Evolutionary conservation across 2,888 invertebrate genomes (phyloP).

Genomic region (Dendrolimus houi): DNA sequence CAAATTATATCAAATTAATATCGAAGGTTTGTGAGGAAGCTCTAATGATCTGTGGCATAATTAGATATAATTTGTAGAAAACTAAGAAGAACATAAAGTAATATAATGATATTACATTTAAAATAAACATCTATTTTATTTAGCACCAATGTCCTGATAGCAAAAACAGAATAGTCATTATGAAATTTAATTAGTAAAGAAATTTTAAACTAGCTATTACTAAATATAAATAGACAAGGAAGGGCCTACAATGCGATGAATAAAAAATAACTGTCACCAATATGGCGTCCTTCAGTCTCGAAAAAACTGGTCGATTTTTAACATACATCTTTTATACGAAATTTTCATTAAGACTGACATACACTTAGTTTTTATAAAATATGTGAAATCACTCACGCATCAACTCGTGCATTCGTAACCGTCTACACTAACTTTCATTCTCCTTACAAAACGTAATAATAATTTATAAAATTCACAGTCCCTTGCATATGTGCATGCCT

Average conservation of each 20-base stretch:
- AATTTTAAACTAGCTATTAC: too few species aligned
- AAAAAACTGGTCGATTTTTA: slow-evolving; percentile 57
- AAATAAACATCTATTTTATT: too few species aligned
- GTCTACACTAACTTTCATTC: slow-evolving; percentile 46
- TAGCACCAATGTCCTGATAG: too few species aligned
- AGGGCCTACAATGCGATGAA: slow-evolving; percentile 40
- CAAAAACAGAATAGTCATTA: too few species aligned
- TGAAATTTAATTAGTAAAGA: too few species aligned
- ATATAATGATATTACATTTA: too few species aligned
- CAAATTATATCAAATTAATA: too few species aligned
- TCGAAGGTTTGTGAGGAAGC: too few species aligned
- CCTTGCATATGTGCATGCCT: slow-evolving; percentile 75
- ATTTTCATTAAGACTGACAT: slow-evolving; percentile 54
- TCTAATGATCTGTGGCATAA: too few species aligned
- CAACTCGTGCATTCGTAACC: slow-evolving; percentile 35
- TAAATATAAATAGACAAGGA: too few species aligned
- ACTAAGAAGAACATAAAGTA: too few species aligned
- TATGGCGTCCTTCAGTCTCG: slow-evolving; percentile 66
- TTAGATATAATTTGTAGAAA: too few species aligned
- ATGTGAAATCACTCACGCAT: slow-evolving; percentile 47
- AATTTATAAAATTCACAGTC: slow-evolving; percentile 74
- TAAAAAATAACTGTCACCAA: slow-evolving; percentile 55
- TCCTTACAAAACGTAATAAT: slow-evolving; percentile 66
- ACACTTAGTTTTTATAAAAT: slow-evolving; percentile 62
- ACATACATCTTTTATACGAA: slow-evolving; percentile 50